Base-by-base conservation (phyloP, 1,140 invertebrate species). In the Tetramorium alpestre region DNA sequence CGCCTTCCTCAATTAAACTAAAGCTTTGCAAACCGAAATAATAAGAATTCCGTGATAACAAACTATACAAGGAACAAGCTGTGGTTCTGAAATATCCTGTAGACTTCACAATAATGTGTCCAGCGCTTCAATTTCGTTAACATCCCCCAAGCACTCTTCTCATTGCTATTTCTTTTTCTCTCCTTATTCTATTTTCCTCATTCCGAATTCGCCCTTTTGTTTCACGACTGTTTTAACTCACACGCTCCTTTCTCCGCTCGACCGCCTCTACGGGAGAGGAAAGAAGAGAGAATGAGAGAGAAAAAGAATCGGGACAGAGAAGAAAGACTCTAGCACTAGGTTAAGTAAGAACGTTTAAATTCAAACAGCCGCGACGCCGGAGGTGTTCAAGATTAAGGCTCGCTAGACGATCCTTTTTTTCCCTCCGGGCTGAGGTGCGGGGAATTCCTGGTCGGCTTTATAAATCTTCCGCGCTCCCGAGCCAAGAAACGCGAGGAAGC, bases 301-400 rank as follows among this genome's bases (percentile, higher is more conserved):
- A 47, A 5, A 33, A 3, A 10, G 67, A 33, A 11, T 3, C 2
- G 41, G 18, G 38, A 67, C 38, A 13, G 41, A 38, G 80, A 84
- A 22, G 25, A 47, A 60, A 41, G 54, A 60, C 11, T 8, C 25
- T 33, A 41, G 44, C 47, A 84, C 54, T 72, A 18, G 54, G 76
- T 72, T 64, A 70, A 33, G 62, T 65, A 81, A 73, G 76, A 75
- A 73, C 87, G 84, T 88, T 91, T 86, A 85, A 88, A 86, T 89
- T 91, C 70, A 82, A 89, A 89, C 82, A 72, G 78, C 65, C 62
- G 64, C 81, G 81, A 60, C 69, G 88, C 56, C 73, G 76, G 76
- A 77, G 77, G 73, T 54, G 73, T 75, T 65, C 49, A 77, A 87
- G 77, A 90, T 90, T 90, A 90, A 90, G 86, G 76, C 76, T 88